Percentiles rank a stretch among this genome's conserved stretches.
Evolutionary conservation across 2,113 vertebrate species (phyloP).

Genomic region (Ptilonorhynchus violaceus): DNA sequence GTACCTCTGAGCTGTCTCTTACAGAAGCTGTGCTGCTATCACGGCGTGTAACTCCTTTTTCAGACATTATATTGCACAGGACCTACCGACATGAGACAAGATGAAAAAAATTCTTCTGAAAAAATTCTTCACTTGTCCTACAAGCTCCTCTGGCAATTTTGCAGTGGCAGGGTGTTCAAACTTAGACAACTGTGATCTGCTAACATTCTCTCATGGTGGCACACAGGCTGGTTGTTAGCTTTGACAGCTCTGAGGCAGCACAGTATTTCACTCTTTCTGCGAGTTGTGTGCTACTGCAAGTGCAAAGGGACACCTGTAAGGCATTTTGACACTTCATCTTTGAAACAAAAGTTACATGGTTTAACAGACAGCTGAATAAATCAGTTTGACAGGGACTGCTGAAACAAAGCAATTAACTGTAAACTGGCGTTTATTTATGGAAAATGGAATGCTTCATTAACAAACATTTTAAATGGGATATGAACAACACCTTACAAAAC

Average conservation of each 20-base stretch:
- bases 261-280: neutral
- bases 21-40: neutral
- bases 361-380: neutral
- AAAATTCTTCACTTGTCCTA: neutral
- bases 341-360: neutral
- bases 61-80: neutral
- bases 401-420: neutral
- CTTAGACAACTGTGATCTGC: neutral
- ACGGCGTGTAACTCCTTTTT: neutral
- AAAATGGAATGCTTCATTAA: conserved; percentile 72
- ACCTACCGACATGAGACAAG: neutral
- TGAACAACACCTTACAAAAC: conserved; percentile 77
- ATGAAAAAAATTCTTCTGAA: neutral
- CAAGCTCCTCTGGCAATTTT: neutral
- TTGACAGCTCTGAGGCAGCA: neutral
- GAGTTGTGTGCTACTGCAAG: neutral
- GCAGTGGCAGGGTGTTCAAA: neutral
- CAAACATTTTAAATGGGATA: conserved; percentile 45
- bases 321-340: neutral
- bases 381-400: neutral
- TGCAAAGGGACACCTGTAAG: neutral
- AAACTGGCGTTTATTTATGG: conserved; percentile 58
- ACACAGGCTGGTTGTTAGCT: neutral
- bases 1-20: neutral
- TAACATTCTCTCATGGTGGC: accelerated